A percentile compares a stretch with the other conserved stretches of the same genome.
Conservation (phyloP, 2,797 vertebrate species). For the Lutra lutra region DNA sequence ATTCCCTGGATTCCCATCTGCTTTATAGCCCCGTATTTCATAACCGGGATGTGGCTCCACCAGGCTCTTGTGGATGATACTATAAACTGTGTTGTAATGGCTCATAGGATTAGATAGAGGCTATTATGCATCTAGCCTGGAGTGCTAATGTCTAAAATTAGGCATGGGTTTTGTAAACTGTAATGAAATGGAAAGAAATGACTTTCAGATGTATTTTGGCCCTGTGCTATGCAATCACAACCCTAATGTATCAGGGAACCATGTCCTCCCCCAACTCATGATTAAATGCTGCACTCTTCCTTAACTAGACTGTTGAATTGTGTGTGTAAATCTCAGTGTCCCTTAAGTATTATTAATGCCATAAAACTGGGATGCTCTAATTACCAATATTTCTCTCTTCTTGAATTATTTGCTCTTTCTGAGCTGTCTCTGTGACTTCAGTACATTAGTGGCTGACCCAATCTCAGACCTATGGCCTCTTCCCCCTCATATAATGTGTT, state of each 20-base stretch:
- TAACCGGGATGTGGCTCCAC: slow-evolving; percentile 70
- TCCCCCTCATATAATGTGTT: slow-evolving; percentile 24
- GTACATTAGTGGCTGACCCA: slow-evolving; percentile 69
- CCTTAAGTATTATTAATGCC: slow-evolving; percentile 73
- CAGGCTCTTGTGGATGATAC: slow-evolving; percentile 66
- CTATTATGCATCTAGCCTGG: slow-evolving; percentile 74
- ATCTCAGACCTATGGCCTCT: slow-evolving; percentile 59
- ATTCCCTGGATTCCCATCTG: slow-evolving; percentile 39
- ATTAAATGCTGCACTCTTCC: slow-evolving; percentile 73
- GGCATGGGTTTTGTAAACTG: slow-evolving; percentile 77
- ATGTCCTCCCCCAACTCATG: slow-evolving; percentile 51
- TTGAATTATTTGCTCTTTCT: slow-evolving; percentile 68
- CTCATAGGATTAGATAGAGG: slow-evolving; percentile 79
- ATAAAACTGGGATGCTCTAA: slow-evolving; percentile 73
- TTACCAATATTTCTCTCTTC: slow-evolving; percentile 73
- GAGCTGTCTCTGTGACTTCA: slow-evolving; percentile 72
- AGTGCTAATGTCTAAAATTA: slow-evolving; percentile 81
- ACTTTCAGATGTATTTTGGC: slow-evolving; percentile 79
- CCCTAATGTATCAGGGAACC: slow-evolving; percentile 74
- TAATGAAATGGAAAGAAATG: slow-evolving; percentile 80
- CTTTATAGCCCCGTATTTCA: slow-evolving; percentile 66
- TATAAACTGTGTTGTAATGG: slow-evolving; percentile 79
- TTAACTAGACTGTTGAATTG: slow-evolving; percentile 65
- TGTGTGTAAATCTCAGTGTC: slow-evolving; percentile 76
- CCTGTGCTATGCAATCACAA: slow-evolving; percentile 73